A percentile compares a stretch with the other conserved stretches of the same genome.
These are phyloP conservation scores for Acanthisitta chloris DNA, from an alignment of 2,113 vertebrate genomes.

Conservation along the genomic window DNA sequence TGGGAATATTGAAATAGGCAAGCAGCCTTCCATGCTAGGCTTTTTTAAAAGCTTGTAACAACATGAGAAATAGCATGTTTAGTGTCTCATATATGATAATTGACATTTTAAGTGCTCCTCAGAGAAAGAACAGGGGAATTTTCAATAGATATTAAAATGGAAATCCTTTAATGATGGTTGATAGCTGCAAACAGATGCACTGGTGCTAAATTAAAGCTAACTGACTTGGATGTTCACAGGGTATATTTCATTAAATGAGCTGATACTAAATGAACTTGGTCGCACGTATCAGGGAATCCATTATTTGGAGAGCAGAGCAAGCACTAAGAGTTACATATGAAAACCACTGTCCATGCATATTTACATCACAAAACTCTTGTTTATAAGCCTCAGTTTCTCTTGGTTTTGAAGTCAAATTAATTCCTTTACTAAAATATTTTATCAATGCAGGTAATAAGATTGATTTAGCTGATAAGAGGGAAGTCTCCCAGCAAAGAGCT, in stretches of 20 bases:
- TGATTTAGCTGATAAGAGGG: conserved; percentile 92
- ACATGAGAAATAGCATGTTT: neutral
- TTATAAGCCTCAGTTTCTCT: neutral
- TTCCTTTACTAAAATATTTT: conserved; percentile 10
- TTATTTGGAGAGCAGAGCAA: neutral
- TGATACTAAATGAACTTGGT: neutral
- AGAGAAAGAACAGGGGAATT: neutral
- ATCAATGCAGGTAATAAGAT: conserved; percentile 92
- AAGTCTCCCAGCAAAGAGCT: conserved; percentile 92
- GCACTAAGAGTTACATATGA: neutral
- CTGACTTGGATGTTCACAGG: neutral
- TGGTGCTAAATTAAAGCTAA: neutral
- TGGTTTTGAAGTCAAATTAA: conserved; percentile 19
- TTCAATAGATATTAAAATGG: neutral
- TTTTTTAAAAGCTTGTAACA: neutral
- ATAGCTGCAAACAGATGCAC: neutral
- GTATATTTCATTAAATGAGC: neutral
- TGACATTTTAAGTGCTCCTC: conserved; percentile 25
- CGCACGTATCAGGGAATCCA: neutral
- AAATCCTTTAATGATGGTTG: conserved; percentile 5
- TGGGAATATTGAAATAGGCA: neutral
- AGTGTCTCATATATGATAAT: neutral
- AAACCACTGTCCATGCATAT: neutral
- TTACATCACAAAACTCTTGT: neutral
- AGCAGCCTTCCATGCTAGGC: neutral